Base-by-base conservation (phyloP, 2,113 vertebrate species). In the Amblyornis subalaris region DNA sequence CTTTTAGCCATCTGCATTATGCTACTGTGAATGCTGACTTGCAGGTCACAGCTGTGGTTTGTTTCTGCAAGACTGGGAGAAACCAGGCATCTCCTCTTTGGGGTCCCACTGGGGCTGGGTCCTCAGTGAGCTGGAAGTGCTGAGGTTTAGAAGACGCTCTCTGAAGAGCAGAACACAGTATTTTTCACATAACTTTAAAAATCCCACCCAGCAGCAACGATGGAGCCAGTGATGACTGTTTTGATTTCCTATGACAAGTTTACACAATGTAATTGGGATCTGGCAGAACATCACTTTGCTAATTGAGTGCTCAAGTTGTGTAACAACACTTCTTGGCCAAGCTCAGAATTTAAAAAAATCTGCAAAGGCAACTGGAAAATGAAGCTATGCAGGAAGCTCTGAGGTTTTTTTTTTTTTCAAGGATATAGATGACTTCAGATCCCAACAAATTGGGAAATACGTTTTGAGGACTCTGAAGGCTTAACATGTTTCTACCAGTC, bases 181-280 rank as follows among this genome's bases (percentile, higher is more conserved):
- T 82, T 89, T 92, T 81, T 78, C 45, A 53, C 6, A n/a, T 21
- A 61, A 58, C 14, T 51, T 95, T 38, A 64, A 40, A 82, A 79
- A 88, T 73, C 20, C 23, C 33, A 50, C 18, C n/a, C 64, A 58
- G 9, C 6, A 83, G 42, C 42, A 79, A 22, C 19, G 10, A 42
- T 4, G 7, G 35, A 76, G n/a, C 14, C 53, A 73, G 50, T 73
- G 82, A 65, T 72, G 19, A 66, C 33, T 94, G 38, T 80, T 91
- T 83, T 93, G 82, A 83, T 90, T 89, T 80, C 58, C 77, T 80
- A 14, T 88, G 78, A 90, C 64, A 90, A 88, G 54, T 80, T 88
- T 73, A 73, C 40, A 57, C 28, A 82, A 55, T 54, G 28, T 53
- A 61, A 72, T 73, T 93, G 78, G 18, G 25, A 80, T 66, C 78